These are phyloP conservation scores for Sebastes nivosus DNA, from an alignment of 2,797 vertebrate species.

Conservation along the genomic window DNA sequence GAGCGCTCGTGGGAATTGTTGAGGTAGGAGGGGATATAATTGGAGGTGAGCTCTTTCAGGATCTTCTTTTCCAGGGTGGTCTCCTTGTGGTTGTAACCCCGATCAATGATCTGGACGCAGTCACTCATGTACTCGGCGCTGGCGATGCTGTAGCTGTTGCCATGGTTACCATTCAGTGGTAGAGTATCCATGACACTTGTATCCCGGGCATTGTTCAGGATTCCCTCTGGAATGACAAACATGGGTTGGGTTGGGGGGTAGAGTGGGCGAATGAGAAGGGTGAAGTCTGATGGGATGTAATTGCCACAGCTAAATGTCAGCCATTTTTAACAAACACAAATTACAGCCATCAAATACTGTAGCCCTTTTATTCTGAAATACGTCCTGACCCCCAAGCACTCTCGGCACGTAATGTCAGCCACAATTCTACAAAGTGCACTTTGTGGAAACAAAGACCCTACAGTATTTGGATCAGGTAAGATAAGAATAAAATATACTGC, in stretches of 20 bases:
- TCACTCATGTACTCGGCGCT: constrained; percentile 97
- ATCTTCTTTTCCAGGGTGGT: constrained; percentile 98
- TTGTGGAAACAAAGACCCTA: constrained; percentile 2
- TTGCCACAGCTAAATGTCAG: constrained; percentile 50
- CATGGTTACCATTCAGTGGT: constrained; percentile 99
- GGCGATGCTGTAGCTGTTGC: constrained; percentile 98
- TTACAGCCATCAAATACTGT: constrained; percentile 25
- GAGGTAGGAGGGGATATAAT: constrained; percentile 97
- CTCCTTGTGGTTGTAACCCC: constrained; percentile 94
- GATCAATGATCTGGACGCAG: constrained; percentile 98
- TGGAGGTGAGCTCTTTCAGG: constrained; percentile 98
- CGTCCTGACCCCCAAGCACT: constrained; percentile 14
- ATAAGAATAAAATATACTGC: constrained; percentile 5
- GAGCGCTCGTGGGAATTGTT: constrained; percentile 94
- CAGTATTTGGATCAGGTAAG: neutral
- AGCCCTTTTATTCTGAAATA: constrained; percentile 29
- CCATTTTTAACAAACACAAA: constrained; percentile 43
- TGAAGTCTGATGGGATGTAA: constrained; percentile 54
- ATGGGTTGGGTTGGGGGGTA: constrained; percentile 51
- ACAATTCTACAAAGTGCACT: constrained; percentile 39
- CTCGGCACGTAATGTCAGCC: constrained; percentile 14
- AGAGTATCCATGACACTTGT: constrained; percentile 99
- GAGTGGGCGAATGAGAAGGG: constrained; percentile 44
- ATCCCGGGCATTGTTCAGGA: constrained; percentile 99
- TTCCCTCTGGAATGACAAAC: constrained; percentile 96